Conservation (phyloP, 2,888 invertebrate species). For the Patella depressa region DNA sequence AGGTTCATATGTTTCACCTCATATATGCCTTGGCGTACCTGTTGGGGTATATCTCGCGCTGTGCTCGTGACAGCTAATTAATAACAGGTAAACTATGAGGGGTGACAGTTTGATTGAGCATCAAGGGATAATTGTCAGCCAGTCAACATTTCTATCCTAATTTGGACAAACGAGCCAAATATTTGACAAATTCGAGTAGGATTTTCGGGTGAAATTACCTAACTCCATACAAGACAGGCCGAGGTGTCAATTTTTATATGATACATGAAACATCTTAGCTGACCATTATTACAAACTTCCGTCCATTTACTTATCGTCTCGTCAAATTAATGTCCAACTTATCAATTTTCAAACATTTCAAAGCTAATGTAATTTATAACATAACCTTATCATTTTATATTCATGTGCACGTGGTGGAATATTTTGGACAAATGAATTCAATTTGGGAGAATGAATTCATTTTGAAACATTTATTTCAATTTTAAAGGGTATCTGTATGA, state of each 20-base stretch:
- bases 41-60: not conserved
- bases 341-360: no score
- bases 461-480: no score
- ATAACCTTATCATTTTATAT: no score
- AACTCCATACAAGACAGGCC: not conserved
- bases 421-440: no score
- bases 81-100: not conserved
- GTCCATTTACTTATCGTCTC: no score
- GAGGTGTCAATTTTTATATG: constrained; percentile 1
- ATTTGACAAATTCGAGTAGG: constrained; percentile 1
- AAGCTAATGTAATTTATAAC: no score
- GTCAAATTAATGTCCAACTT: no score
- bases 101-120: constrained; percentile 8
- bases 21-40: not conserved
- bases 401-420: no score
- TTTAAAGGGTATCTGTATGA: no score
- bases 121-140: constrained; percentile 1
- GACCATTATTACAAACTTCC: no score
- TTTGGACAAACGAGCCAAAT: constrained; percentile 5
- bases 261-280: not conserved
- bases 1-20: no score
- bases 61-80: not conserved
- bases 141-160: constrained; percentile 7
- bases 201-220: not conserved
- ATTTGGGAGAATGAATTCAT: no score